Evolutionary conservation across 2,888 invertebrate species (phyloP).

Genomic region (Eupelmus urozonus): DNA sequence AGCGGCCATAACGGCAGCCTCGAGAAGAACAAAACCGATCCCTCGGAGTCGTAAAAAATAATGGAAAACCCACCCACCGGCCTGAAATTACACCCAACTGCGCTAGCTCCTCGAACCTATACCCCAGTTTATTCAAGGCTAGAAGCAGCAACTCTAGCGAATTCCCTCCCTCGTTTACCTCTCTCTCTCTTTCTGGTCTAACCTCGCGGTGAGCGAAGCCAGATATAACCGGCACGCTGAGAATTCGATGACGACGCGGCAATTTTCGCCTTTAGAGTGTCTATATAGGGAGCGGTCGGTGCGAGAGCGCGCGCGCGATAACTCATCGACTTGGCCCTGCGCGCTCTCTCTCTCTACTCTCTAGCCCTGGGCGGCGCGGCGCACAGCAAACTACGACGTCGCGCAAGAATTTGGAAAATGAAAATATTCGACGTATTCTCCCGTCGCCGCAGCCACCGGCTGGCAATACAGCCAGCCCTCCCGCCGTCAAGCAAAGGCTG

Average conservation of each 20-base stretch:
- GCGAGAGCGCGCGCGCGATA: no score
- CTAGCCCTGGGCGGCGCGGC: conserved; percentile 7
- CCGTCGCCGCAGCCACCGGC: neutral
- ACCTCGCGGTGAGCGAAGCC: neutral
- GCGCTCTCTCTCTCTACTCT: conserved; percentile 34
- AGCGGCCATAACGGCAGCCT: no score
- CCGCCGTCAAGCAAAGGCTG: no score
- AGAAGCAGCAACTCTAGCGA: neutral
- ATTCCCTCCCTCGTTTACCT: no score
- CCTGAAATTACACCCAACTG: no score
- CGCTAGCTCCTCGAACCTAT: neutral
- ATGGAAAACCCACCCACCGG: no score
- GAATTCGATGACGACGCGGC: conserved; percentile 41
- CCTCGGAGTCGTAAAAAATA: no score
- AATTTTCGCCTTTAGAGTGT: conserved; percentile 48
- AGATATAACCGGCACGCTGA: conserved; percentile 1
- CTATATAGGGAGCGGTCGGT: no score
- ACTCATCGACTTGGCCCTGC: conserved; percentile 35
- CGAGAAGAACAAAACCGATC: no score
- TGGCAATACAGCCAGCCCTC: neutral
- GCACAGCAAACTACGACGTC: conserved; percentile 2
- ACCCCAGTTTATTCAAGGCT: neutral
- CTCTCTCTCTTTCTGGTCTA: no score
- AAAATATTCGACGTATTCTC: conserved; percentile 54
- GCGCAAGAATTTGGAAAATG: conserved; percentile 50